A percentile compares a stretch with the other conserved stretches of the same genome.
Evolutionary conservation across 2,113 vertebrate genomes (phyloP).

Genomic region (Hemibagrus wyckioides): DNA sequence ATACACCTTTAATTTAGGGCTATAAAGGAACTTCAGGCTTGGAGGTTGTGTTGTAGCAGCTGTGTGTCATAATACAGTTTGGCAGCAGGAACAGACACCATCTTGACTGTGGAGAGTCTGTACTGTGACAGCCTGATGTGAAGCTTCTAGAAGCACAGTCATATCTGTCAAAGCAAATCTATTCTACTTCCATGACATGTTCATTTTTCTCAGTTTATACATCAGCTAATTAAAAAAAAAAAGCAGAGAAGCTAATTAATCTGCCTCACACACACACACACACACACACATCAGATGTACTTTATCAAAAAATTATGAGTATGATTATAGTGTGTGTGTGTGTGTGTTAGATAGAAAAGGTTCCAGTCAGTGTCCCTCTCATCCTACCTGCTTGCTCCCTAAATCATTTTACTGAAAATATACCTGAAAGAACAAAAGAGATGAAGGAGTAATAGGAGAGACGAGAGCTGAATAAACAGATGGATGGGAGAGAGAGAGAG

Average conservation of each 20-base stretch:
- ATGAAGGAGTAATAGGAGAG: conserved; percentile 34
- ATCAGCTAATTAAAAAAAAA: conserved; percentile 56
- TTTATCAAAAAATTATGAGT: not conserved
- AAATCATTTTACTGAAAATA: conserved; percentile 28
- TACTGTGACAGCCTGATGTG: not conserved
- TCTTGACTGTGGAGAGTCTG: conserved; percentile 6
- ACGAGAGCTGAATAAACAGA: conserved; percentile 45
- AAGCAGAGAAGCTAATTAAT: not conserved
- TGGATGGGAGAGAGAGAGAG: not conserved
- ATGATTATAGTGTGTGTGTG: not conserved
- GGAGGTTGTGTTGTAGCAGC: not conserved
- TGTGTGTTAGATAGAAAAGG: not conserved
- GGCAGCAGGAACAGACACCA: conserved; percentile 36
- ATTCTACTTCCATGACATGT: not conserved
- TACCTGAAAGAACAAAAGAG: conserved; percentile 9
- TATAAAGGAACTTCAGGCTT: not conserved
- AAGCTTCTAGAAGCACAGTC: not conserved
- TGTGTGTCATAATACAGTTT: not conserved
- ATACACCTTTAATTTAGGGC: not conserved
- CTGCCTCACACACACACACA: conserved; percentile 3
- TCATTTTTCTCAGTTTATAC: conserved; percentile 27
- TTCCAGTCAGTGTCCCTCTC: not conserved
- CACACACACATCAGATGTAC: not conserved
- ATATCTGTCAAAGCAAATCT: conserved; percentile 7
- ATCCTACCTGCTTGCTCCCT: conserved; percentile 11